phyloP scores from a whole-genome alignment of 2,888 invertebrate species.

The Cancer borealis region DNA sequence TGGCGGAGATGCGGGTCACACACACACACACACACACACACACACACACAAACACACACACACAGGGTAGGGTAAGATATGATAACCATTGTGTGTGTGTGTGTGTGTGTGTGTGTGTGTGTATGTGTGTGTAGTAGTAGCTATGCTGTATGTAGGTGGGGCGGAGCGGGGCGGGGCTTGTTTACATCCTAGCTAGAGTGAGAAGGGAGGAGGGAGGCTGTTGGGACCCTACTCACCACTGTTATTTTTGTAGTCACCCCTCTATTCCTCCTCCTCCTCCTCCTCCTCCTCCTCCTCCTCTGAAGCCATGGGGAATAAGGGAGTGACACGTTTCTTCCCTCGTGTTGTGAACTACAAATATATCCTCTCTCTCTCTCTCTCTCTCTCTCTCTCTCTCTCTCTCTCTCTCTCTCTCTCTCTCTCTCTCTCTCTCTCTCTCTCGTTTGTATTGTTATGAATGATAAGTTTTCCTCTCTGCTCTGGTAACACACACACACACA shows the following conservation, averaged over 20 bases:
- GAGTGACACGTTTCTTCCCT: not conserved
- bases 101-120: not conserved
- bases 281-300: not conserved
- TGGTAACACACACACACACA: too few relatives aligned
- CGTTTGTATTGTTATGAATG: too few relatives aligned
- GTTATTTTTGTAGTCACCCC: not conserved
- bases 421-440: not conserved
- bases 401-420: slow-evolving; percentile 1
- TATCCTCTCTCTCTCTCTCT: not conserved
- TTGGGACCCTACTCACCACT: not conserved
- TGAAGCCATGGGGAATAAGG: not conserved
- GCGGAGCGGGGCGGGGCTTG: not conserved
- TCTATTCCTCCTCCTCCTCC: not conserved
- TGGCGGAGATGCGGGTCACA: not conserved
- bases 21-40: slow-evolving; percentile 39
- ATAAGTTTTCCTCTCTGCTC: too few relatives aligned
- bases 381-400: slow-evolving; percentile 1
- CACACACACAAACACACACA: slow-evolving; percentile 31
- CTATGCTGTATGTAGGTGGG: not conserved
- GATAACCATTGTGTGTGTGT: not conserved
- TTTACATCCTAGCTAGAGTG: not conserved
- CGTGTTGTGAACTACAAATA: not conserved
- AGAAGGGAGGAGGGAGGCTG: not conserved
- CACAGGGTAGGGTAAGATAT: not conserved
- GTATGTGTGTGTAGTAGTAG: not conserved